A percentile compares a stretch with the other conserved stretches of the same genome.
These are phyloP conservation scores for Oasisia sp. DNA, from an alignment of 2,888 invertebrate genomes.

Conservation along the genomic window DNA sequence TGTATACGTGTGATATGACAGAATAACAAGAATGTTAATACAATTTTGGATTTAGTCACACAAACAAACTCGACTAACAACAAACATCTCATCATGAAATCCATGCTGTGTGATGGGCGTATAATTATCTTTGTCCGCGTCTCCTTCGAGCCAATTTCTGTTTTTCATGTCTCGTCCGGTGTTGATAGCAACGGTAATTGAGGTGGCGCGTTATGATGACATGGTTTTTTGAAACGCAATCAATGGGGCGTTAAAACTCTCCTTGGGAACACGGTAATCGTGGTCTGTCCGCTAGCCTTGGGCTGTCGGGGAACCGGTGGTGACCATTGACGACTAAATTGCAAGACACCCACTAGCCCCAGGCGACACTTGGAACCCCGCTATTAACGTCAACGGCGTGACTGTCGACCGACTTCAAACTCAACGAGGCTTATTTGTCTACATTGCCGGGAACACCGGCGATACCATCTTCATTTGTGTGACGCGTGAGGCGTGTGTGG, in stretches of 20 bases:
- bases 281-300: background rate
- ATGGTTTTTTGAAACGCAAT: background rate
- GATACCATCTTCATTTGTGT: conserved; percentile 10
- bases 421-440: background rate
- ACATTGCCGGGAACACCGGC: background rate
- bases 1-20: too few species aligned
- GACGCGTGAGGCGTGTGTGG: background rate
- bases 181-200: background rate
- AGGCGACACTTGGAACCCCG: background rate
- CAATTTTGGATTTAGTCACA: too few species aligned
- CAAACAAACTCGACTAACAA: too few species aligned
- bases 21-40: too few species aligned
- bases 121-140: too few species aligned
- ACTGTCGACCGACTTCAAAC: background rate
- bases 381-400: background rate
- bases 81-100: too few species aligned
- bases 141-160: background rate
- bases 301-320: background rate
- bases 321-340: background rate
- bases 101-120: too few species aligned
- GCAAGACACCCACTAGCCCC: background rate
- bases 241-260: background rate
- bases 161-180: background rate
- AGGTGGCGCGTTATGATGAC: background rate
- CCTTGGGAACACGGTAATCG: background rate